phyloP scores from a whole-genome alignment of 2,888 invertebrate species.

The Zonitis immaculata region DNA sequence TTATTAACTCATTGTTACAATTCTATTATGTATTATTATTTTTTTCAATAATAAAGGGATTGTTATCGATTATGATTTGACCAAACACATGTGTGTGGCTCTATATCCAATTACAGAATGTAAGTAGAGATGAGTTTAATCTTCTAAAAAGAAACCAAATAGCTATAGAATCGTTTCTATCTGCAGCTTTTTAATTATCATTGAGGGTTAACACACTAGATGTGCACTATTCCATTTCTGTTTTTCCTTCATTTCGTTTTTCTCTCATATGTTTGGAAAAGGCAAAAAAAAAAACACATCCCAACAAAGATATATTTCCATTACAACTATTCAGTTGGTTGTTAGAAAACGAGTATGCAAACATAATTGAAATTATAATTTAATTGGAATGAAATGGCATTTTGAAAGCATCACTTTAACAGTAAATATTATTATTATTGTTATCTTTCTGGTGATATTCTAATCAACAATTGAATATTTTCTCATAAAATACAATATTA shows the following conservation, averaged over 20 bases:
- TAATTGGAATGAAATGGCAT: too few species aligned
- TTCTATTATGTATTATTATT: too few species aligned
- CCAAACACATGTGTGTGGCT: slow-evolving; percentile 13
- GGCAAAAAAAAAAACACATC: too few species aligned
- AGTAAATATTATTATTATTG: too few species aligned
- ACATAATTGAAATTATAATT: too few species aligned
- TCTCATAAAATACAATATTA: too few species aligned
- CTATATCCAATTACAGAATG: slow-evolving; percentile 11
- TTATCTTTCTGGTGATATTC: too few species aligned
- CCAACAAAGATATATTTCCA: neutral
- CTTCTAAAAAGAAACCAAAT: slow-evolving; percentile 7
- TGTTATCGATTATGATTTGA: slow-evolving; percentile 1
- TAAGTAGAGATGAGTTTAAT: slow-evolving; percentile 15
- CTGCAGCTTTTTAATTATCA: neutral
- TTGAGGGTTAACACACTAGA: neutral
- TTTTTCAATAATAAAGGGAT: neutral
- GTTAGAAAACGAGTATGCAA: too few species aligned
- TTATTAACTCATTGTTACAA: neutral
- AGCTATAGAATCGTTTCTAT: neutral
- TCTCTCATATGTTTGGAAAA: neutral
- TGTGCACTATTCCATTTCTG: neutral
- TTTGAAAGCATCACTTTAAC: too few species aligned
- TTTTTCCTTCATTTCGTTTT: too few species aligned
- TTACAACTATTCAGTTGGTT: neutral
- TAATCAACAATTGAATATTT: too few species aligned